These are phyloP conservation scores for Cyaniris semiargus DNA, from an alignment of 2,888 invertebrate genomes.

Conservation along the genomic window DNA sequence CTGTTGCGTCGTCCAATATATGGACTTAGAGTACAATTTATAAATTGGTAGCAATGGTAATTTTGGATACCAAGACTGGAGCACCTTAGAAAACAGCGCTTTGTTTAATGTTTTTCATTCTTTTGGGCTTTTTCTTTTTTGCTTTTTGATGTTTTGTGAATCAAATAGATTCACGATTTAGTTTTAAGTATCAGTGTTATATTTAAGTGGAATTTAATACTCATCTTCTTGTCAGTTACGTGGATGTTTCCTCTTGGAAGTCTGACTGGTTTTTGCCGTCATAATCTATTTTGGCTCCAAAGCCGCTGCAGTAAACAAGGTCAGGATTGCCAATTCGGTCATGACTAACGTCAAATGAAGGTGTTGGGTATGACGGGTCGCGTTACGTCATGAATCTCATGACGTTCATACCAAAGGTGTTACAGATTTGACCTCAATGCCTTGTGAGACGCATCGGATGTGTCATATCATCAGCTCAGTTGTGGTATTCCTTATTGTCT, in stretches of 20 bases:
- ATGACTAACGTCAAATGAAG: conserved; percentile 25
- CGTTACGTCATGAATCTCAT: conserved; percentile 14
- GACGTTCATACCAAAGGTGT: conserved; percentile 9
- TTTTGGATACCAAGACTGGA: not conserved
- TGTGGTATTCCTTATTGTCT: too few relatives aligned
- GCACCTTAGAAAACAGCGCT: too few relatives aligned
- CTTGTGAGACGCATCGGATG: not conserved
- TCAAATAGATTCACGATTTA: not conserved
- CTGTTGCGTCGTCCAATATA: too few relatives aligned
- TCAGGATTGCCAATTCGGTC: conserved; percentile 26
- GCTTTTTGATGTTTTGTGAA: not conserved
- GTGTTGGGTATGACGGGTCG: conserved; percentile 17
- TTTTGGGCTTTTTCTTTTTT: not conserved
- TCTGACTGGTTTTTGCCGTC: conserved; percentile 11
- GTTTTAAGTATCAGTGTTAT: not conserved
- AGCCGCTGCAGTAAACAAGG: conserved; percentile 20
- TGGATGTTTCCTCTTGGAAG: conserved; percentile 9
- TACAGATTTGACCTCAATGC: not conserved
- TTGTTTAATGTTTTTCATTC: too few relatives aligned
- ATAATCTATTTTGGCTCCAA: conserved; percentile 25
- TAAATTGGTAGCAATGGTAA: not conserved
- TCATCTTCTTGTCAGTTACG: not conserved
- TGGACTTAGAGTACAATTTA: not conserved
- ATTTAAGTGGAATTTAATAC: not conserved
- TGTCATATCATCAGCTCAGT: not conserved